Percentiles rank a stretch among this genome's conserved stretches.
Evolutionary conservation across 53 echinoderm and acorn worm species (phyloP).

Genomic region (Echinometra lucunter): DNA sequence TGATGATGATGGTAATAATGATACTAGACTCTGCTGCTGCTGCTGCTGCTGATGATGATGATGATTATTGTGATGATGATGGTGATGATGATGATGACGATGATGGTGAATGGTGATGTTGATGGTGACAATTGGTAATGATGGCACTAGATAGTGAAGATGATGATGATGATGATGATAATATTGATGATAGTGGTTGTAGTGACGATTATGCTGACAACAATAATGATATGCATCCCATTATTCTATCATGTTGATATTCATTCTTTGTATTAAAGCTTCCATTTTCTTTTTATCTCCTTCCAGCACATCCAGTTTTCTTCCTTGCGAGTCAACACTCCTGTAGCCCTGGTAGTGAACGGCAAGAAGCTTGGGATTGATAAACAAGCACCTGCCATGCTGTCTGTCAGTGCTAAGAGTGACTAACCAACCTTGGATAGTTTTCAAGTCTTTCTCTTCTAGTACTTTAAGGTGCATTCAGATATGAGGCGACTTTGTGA

Average conservation of each 20-base stretch:
- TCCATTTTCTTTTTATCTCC: too few species aligned
- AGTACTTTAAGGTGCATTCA: too few species aligned
- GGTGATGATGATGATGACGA: not conserved
- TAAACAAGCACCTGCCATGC: constrained; percentile 91
- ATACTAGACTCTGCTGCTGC: not conserved
- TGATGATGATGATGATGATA: constrained; percentile 1
- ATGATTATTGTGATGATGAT: not conserved
- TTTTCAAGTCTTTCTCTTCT: not conserved
- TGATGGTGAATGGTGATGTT: not conserved
- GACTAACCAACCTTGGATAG: constrained; percentile 71
- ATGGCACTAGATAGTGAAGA: too few species aligned
- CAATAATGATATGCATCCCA: not conserved
- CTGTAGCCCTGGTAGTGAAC: constrained; percentile 95
- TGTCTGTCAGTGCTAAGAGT: constrained; percentile 89
- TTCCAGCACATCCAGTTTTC: constrained; percentile 83
- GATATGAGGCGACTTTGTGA: too few species aligned
- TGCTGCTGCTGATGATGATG: not conserved
- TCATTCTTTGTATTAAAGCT: too few species aligned
- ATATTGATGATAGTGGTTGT: not conserved
- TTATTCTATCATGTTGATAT: not conserved
- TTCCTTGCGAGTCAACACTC: constrained; percentile 89
- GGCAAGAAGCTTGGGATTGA: constrained; percentile 94
- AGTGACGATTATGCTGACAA: not conserved
- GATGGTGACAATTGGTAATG: too few species aligned
- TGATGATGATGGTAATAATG: not conserved